Evolutionary conservation across 2,797 vertebrate genomes (phyloP).

Genomic region (Cyprinella venusta): DNA sequence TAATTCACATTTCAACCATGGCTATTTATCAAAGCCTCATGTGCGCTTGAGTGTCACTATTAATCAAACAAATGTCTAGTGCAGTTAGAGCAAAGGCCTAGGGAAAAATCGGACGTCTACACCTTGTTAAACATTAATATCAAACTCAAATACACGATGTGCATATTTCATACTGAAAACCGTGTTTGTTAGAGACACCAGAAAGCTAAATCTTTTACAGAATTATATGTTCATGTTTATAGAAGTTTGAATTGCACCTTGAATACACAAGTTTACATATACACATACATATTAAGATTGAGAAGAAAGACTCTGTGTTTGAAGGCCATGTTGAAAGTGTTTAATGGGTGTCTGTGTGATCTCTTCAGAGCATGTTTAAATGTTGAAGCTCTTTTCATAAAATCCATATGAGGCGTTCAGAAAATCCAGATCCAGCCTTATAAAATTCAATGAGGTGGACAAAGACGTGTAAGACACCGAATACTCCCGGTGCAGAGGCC

Average conservation of each 20-base stretch:
- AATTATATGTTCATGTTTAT: background rate
- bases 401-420: constrained; percentile 6
- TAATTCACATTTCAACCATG: constrained; percentile 12
- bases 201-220: background rate
- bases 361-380: constrained; percentile 24
- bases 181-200: background rate
- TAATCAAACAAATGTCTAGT: constrained; percentile 20
- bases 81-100: background rate
- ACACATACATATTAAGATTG: background rate
- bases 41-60: background rate
- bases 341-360: constrained; percentile 4
- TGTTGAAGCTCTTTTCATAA: background rate
- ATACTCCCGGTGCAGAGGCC: constrained; percentile 27
- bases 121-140: constrained; percentile 20
- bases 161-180: background rate
- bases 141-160: constrained; percentile 12
- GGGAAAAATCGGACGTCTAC: background rate
- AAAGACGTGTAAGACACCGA: constrained; percentile 40
- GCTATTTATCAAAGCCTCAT: constrained; percentile 9
- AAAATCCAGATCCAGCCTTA: constrained; percentile 1
- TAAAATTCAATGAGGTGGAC: constrained; percentile 32
- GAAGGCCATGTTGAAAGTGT: background rate
- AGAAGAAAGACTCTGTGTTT: background rate
- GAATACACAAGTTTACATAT: background rate
- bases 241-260: background rate